Base-by-base conservation (phyloP, 2,888 invertebrate species). In the Drosophila infuscata region DNA sequence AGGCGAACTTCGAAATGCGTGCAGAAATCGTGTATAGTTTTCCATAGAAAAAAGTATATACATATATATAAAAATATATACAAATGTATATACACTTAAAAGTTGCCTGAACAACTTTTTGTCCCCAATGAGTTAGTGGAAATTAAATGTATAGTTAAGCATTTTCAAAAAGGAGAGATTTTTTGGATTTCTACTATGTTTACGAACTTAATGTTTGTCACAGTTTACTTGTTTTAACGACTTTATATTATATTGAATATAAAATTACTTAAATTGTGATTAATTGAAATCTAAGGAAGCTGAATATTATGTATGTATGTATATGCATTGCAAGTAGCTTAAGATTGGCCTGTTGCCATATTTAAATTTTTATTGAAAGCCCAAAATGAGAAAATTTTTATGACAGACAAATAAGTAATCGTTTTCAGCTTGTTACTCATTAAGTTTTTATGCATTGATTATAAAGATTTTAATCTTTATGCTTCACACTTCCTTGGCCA, bases 1-100 rank as follows among this genome's bases (percentile, higher is more conserved):
- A 58, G 62, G 58, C 82, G 75, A 85, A 85, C 81, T 79, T 82
- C 79, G 74, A 74, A 83, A 88, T 81, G 85, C 85, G 85, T 88
- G 81, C 83, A 88, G 76, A 85, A 81, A 79, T 83, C 79, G 85
- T 85, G 81, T 70, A 74, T 36, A 30, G 43, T 46, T 68, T 35
- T 41, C 46, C n/a, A 70, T 46, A 83, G 20, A 67, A 62, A 56
- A 59, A 58, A 72, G 46, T 7, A 54, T 41, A 36, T 7, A 54
- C 35, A 36, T 11, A 11, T 25, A 46, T 11, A 58, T 36, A 57
- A 46, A n/a, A 70, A 51, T 7, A 54, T 41, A 36, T 11, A 11
- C 12, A 41, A 46, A 0, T n/a, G 35, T 48, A 51, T 17, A 48
- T 56, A 70, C 35, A 52, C 57, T 60, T 51, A 57, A 73, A 69